Evolutionary conservation across 2,113 vertebrate genomes (phyloP).

Genomic region (Sprattus sprattus): DNA sequence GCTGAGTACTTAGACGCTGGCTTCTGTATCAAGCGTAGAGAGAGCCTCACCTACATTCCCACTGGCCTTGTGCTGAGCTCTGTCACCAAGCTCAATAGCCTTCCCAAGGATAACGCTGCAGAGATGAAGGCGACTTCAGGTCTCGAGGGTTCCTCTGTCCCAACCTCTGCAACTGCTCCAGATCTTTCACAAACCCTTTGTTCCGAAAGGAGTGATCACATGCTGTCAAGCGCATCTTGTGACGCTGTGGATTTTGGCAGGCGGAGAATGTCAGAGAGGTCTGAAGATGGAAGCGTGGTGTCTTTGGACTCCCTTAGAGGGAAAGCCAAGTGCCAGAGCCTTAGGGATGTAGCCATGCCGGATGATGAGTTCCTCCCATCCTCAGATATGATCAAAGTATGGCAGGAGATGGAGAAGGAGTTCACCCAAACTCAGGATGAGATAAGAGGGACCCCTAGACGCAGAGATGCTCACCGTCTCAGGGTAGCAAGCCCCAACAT

Average conservation of each 20-base stretch:
- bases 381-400: conserved; percentile 76
- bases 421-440: conserved; percentile 34
- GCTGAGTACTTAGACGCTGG: conserved; percentile 73
- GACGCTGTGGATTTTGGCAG: conserved; percentile 39
- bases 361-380: conserved; percentile 78
- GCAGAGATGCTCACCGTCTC: conserved; percentile 17
- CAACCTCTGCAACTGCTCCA: not conserved
- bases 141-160: not conserved
- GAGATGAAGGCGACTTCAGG: conserved; percentile 13
- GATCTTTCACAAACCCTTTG: not conserved
- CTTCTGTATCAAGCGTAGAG: conserved; percentile 81
- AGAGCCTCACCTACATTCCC: conserved; percentile 92
- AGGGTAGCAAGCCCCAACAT: conserved; percentile 5
- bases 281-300: conserved; percentile 4
- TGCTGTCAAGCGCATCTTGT: conserved; percentile 26
- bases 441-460: not conserved
- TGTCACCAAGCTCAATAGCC: conserved; percentile 77
- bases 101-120: conserved; percentile 59
- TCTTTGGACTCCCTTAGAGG: conserved; percentile 11
- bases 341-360: conserved; percentile 39
- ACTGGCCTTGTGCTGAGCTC: conserved; percentile 85
- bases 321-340: conserved; percentile 26
- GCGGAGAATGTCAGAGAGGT: conserved; percentile 15
- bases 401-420: conserved; percentile 77
- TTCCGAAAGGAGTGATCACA: not conserved